Evolutionary conservation across 1,140 invertebrate genomes (phyloP).

Genomic region (Eulimnadia texana): DNA sequence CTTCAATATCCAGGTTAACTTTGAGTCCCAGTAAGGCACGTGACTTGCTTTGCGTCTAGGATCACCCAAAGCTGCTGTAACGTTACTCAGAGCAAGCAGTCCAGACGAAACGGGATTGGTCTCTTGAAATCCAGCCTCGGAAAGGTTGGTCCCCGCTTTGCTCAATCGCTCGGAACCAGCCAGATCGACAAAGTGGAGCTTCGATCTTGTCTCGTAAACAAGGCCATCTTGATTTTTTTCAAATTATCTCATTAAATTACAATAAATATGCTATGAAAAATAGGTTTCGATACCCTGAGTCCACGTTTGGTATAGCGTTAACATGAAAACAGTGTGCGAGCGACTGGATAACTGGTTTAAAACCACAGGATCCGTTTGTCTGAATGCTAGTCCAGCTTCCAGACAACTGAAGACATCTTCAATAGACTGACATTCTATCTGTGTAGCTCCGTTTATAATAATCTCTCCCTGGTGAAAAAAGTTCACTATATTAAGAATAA

Average conservation of each 20-base stretch:
- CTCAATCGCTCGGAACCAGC: slow-evolving; percentile 30
- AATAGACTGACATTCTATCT: slow-evolving; percentile 30
- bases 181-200: slow-evolving; percentile 27
- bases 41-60: slow-evolving; percentile 15
- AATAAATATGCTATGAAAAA: background rate
- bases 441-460: slow-evolving; percentile 29
- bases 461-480: slow-evolving; percentile 19
- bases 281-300: slow-evolving; percentile 17
- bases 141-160: background rate
- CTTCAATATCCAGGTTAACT: slow-evolving; percentile 12
- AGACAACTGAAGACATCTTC: slow-evolving; percentile 34
- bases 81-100: slow-evolving; percentile 33
- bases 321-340: slow-evolving; percentile 33
- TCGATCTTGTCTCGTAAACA: slow-evolving; percentile 26
- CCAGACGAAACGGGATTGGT: slow-evolving; percentile 33
- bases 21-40: slow-evolving; percentile 16
- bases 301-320: slow-evolving; percentile 21
- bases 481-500: background rate
- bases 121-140: background rate
- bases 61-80: slow-evolving; percentile 29
- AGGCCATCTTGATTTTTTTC: slow-evolving; percentile 22
- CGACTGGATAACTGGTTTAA: slow-evolving; percentile 34
- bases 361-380: slow-evolving; percentile 31
- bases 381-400: slow-evolving; percentile 29
- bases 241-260: too few relatives aligned